Conservation (phyloP, 2,888 invertebrate species). For the Heliconius erato region DNA sequence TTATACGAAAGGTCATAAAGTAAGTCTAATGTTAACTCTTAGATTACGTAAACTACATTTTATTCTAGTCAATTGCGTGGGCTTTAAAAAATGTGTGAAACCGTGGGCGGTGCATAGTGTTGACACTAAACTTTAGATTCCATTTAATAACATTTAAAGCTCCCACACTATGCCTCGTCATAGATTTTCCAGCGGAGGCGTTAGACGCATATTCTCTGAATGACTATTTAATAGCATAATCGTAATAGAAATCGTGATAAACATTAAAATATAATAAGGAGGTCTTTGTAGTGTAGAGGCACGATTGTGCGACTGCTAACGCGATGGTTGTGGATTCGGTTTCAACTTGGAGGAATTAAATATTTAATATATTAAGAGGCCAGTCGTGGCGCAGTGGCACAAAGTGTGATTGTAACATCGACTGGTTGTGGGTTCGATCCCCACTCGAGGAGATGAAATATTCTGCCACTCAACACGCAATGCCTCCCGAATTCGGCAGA, state of each 20-base stretch:
- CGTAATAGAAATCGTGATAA: conserved; percentile 30
- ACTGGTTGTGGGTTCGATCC: too few relatives aligned
- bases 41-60: conserved; percentile 1
- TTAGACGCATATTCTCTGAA: conserved; percentile 16
- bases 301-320: too few relatives aligned
- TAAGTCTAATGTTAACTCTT: neutral
- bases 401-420: too few relatives aligned
- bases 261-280: neutral
- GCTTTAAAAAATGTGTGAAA: neutral
- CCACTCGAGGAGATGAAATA: too few relatives aligned
- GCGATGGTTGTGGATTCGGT: too few relatives aligned
- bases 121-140: conserved; percentile 22
- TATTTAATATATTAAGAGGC: too few relatives aligned
- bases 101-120: conserved; percentile 24
- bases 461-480: too few relatives aligned
- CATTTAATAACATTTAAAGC: conserved; percentile 20
- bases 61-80: neutral
- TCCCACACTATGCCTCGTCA: conserved; percentile 37
- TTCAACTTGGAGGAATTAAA: too few relatives aligned
- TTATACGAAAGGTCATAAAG: too few relatives aligned
- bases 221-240: conserved; percentile 28
- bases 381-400: too few relatives aligned
- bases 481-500: too few relatives aligned
- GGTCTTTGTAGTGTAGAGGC: too few relatives aligned
- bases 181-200: conserved; percentile 40